Evolutionary conservation across 2,113 vertebrate genomes (phyloP), one percentile per base, ranked within the genome.

Genomic region (Oriolus oriolus): DNA sequence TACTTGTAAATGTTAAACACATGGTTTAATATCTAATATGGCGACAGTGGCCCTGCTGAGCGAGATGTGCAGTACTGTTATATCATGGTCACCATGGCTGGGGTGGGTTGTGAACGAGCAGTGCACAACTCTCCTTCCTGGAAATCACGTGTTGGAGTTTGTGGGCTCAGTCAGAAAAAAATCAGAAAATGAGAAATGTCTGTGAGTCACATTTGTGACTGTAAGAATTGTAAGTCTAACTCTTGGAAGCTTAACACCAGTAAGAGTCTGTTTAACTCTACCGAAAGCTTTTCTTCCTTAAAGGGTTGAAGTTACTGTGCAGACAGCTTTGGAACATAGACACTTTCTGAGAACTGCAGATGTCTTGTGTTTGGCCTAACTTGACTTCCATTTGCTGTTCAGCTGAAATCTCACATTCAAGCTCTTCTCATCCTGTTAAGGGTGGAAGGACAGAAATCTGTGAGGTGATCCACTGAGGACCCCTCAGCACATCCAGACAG

Each of bases 1-100:
- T 75, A 93, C 81, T 97, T 96, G 87, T 91, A 96, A 97, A 96
- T 16, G 24, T 96, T 95, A 97, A 96, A 77, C 70, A 94, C 45
- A 10, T 54, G 81, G 54, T 96, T 97, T 92, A 96, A 68, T 63
- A 57, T 65, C 65, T 61, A 39, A 49, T 81, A 76, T 19, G 50
- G 85, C 59, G 96, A 45, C 71, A 56, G 49, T 22, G 66, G 64
- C 69, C 50, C 71, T 76, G 35, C 68, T 79, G 71, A 23, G n/a
- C 45, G 69, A 83, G 41, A 59, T 17, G n/a, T 44, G 50, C 52
- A 64, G 49, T 77, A 60, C 42, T 63, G 52, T 63, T 15, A 77
- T 5, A 4, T 76, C 82, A 84, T 19, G 22, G 20, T 57, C 39
- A 84, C 30, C 3, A 0, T 11, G 49, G 78, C 81, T 76, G 60